Conservation (phyloP, 1,140 invertebrate species). For the Diabrotica virgifera region DNA sequence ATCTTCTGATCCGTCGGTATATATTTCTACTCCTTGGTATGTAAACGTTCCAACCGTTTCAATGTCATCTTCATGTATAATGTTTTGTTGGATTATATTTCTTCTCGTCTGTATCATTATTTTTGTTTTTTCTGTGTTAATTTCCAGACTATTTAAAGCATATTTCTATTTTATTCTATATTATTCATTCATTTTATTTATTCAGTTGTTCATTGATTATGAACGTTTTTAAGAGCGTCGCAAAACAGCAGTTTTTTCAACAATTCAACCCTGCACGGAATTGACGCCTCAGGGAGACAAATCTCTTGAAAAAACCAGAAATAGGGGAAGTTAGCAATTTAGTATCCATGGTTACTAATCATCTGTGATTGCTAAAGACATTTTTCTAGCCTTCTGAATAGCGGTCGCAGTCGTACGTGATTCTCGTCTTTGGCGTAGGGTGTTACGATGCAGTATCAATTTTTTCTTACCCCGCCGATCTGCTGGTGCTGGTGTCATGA, state of each 20-base stretch:
- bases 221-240: no score
- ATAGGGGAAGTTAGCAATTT: slow-evolving; percentile 14
- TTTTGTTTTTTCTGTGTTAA: no score
- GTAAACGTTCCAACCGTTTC: no score
- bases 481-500: slow-evolving; percentile 3
- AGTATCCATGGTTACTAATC: slow-evolving; percentile 16
- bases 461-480: neutral
- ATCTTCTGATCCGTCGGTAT: no score
- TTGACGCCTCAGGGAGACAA: neutral
- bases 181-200: no score
- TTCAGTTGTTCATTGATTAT: no score
- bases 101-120: no score
- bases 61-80: no score
- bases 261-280: neutral
- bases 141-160: no score
- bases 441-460: slow-evolving; percentile 1
- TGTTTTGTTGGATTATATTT: no score
- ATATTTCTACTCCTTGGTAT: no score
- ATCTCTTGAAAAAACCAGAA: slow-evolving; percentile 6
- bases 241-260: neutral
- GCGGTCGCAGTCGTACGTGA: slow-evolving; percentile 1
- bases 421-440: slow-evolving; percentile 4
- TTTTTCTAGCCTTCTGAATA: slow-evolving; percentile 2
- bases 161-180: no score
- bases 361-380: slow-evolving; percentile 14